Base-by-base conservation (phyloP, 2,797 vertebrate genomes). In the Aeoliscus strigatus region DNA sequence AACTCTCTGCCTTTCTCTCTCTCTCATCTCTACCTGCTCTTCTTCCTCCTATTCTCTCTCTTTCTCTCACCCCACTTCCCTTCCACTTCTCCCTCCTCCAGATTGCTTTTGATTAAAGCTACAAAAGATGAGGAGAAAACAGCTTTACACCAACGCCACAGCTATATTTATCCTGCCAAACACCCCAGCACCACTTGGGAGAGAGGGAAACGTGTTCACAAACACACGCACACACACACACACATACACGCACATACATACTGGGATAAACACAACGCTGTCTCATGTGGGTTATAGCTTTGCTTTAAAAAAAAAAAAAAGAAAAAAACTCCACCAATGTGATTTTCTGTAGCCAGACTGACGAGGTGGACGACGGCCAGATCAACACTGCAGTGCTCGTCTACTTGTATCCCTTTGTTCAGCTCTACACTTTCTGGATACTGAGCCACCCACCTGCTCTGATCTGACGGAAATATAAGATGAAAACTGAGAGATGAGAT, bases 21-120 rank as follows among this genome's bases (percentile, higher is more conserved):
- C 10, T n/a, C 14, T 23, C 13, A 6, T 17, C 34, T 24, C 31
- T 25, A 37, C 10, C 32, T 33, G 27, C 23, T 18, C 51, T 24
- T 37, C 38, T 21, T 36, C 32, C 36, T 32, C 47, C 30, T 34
- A 7, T 39, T 39, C 53, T 27, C 39, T 7, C 47, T 27, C 15
- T 45, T 41, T 39, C 42, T 28, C 38, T 39, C 42, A 27, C 57
- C 52, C 33, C 41, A 38, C 53, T 51, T 67, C 68, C 49, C 65
- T 64, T 75, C 77, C 60, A 63, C 79, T 77, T 53, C 72, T 82
- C 65, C 69, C 65, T 87, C 79, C 81, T 87, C 84, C 80, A 87
- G 84, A 88, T 86, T 86, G 82, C 80, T 87, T 88, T 85, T 87
- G 85, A 88, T 90, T 89, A 87, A 88, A 87, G 81, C 82, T 86